These are phyloP conservation scores for Anniella stebbinsi DNA, from an alignment of 2,797 vertebrate genomes.

Conservation along the genomic window DNA sequence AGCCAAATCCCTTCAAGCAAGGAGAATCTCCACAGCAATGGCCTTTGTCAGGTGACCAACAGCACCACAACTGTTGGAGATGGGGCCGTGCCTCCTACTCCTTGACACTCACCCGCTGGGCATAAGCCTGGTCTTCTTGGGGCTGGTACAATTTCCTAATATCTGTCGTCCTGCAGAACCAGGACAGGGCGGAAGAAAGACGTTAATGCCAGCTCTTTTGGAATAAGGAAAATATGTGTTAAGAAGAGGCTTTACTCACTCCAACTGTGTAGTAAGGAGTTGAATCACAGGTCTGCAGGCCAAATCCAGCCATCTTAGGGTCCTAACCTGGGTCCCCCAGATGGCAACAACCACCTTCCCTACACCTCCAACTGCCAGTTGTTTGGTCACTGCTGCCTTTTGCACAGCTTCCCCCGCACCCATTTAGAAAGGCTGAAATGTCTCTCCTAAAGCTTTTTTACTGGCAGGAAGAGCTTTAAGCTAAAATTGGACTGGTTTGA, in stretches of 20 bases:
- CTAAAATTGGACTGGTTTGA: too few species aligned
- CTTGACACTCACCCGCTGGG: constrained; percentile 22
- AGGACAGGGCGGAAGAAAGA: background rate
- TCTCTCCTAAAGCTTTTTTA: too few species aligned
- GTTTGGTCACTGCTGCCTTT: too few species aligned
- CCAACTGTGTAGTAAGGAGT: background rate
- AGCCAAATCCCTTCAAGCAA: background rate
- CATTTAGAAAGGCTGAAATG: too few species aligned
- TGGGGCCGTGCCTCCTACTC: too few species aligned
- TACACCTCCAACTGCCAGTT: too few species aligned
- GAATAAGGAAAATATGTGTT: background rate
- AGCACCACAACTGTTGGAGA: background rate
- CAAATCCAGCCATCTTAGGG: too few species aligned
- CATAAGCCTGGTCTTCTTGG: constrained; percentile 31
- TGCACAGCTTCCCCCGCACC: too few species aligned
- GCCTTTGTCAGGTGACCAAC: background rate
- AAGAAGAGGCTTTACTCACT: background rate
- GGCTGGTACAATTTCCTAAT: constrained; percentile 23
- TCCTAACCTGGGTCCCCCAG: too few species aligned
- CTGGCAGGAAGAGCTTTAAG: too few species aligned
- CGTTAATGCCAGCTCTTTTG: background rate
- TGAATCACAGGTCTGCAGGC: too few species aligned
- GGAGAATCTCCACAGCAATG: background rate
- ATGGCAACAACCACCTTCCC: too few species aligned
- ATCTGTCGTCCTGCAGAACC: background rate